Conservation (phyloP, 1,140 invertebrate genomes). For the Chelonus insularis region DNA sequence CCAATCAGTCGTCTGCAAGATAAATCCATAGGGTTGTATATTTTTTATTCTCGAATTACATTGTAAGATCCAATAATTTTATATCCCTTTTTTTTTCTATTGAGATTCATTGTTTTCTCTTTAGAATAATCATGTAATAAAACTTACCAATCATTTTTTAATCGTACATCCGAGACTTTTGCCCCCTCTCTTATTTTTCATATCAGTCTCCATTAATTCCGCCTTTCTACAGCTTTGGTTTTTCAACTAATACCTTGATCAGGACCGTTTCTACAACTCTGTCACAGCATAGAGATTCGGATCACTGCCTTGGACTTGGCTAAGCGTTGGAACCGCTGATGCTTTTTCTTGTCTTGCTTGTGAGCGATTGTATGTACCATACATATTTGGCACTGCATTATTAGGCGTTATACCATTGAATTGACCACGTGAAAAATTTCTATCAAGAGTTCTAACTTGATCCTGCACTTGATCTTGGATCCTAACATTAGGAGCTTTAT, state of each 20-base stretch:
- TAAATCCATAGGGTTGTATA: too few relatives aligned
- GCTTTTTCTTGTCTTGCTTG: conserved; percentile 53
- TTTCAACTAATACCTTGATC: conserved; percentile 13
- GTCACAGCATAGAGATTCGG: conserved; percentile 58
- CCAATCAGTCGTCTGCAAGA: too few relatives aligned
- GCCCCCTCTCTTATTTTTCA: conserved; percentile 26
- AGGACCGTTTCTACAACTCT: conserved; percentile 46
- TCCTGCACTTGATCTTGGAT: conserved; percentile 57
- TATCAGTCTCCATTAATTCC: conserved; percentile 21
- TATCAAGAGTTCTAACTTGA: conserved; percentile 55
- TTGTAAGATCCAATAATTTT: too few relatives aligned
- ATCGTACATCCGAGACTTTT: conserved; percentile 10
- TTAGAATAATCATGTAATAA: neutral
- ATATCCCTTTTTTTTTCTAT: neutral
- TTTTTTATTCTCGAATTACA: too few relatives aligned
- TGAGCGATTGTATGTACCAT: conserved; percentile 55
- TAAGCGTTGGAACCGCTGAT: conserved; percentile 50
- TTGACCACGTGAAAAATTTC: conserved; percentile 54
- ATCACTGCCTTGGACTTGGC: conserved; percentile 58
- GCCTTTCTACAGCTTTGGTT: conserved; percentile 32
- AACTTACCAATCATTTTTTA: neutral
- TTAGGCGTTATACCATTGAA: conserved; percentile 49
- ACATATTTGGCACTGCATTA: conserved; percentile 57
- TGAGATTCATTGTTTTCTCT: conserved; percentile 13
- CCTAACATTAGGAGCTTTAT: conserved; percentile 51